phyloP scores from a whole-genome alignment of 2,888 invertebrate species.

The Syrista parreyssii region DNA sequence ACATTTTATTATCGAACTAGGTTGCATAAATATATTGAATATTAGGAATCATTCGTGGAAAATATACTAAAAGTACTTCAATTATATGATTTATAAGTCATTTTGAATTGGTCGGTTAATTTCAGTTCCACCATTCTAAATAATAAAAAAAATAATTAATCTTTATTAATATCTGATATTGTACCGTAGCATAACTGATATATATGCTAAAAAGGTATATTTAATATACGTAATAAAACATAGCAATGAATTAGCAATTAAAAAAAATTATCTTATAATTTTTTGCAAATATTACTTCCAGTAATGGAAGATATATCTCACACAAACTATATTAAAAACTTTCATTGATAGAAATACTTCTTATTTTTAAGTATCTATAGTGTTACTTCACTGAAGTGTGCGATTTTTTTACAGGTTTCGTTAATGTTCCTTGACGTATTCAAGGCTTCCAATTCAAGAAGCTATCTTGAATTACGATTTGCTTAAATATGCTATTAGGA shows the following conservation, averaged over 20 bases:
- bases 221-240: not conserved
- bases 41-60: not conserved
- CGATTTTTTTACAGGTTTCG: not conserved
- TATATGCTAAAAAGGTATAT: not conserved
- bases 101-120: not conserved
- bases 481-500: constrained; percentile 72
- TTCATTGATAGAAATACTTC: too few relatives aligned
- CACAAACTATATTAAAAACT: not conserved
- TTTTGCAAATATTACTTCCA: not conserved
- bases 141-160: not conserved
- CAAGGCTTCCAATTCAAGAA: constrained; percentile 66
- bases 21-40: too few relatives aligned
- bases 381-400: not conserved
- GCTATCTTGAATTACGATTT: constrained; percentile 74
- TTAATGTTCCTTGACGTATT: constrained; percentile 3
- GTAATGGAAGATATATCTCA: not conserved
- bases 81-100: not conserved
- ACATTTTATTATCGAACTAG: too few relatives aligned
- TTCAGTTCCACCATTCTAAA: not conserved
- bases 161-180: not conserved
- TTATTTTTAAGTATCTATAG: not conserved
- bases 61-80: not conserved
- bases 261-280: not conserved
- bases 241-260: not conserved
- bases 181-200: not conserved